These are phyloP conservation scores for Cotesia congregata DNA, from an alignment of 2,888 invertebrate species.

Conservation along the genomic window DNA sequence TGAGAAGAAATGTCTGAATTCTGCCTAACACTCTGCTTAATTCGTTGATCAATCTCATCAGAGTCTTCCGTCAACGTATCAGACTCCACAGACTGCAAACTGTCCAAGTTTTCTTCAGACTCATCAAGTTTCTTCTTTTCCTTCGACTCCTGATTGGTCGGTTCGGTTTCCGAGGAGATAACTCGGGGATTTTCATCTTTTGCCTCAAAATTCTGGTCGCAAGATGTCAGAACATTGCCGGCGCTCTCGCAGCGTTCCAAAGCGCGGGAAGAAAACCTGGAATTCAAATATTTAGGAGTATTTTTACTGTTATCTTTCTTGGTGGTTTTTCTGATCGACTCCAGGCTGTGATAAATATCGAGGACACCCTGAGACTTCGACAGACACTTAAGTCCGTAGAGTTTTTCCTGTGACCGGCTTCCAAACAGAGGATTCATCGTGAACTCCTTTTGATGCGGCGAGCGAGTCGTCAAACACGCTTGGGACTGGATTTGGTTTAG, in stretches of 20 bases:
- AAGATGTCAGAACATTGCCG: slow-evolving; percentile 24
- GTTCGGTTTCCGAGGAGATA: background rate
- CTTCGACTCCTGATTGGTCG: background rate
- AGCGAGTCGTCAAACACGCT: slow-evolving; percentile 58
- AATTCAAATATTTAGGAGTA: slow-evolving; percentile 59
- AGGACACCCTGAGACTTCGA: slow-evolving; percentile 72
- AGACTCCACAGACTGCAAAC: slow-evolving; percentile 66
- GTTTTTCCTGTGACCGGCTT: slow-evolving; percentile 70
- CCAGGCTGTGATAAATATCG: slow-evolving; percentile 69
- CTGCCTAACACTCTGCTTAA: slow-evolving; percentile 51
- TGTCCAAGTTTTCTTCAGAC: slow-evolving; percentile 60
- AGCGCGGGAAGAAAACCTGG: slow-evolving; percentile 44
- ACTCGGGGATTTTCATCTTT: slow-evolving; percentile 10
- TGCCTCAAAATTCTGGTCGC: background rate
- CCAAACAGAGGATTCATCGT: slow-evolving; percentile 62
- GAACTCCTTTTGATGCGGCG: slow-evolving; percentile 44
- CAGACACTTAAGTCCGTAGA: slow-evolving; percentile 70
- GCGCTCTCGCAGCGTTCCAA: slow-evolving; percentile 33
- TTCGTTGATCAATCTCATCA: slow-evolving; percentile 56
- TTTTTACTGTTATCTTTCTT: slow-evolving; percentile 62
- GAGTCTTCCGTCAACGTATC: slow-evolving; percentile 68
- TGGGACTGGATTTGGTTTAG: slow-evolving; percentile 68
- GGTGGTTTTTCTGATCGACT: slow-evolving; percentile 59
- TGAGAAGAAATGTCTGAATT: slow-evolving; percentile 63
- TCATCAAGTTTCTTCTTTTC: background rate